A percentile compares a stretch with the other conserved stretches of the same genome.
phyloP scores from a whole-genome alignment of 2,113 vertebrate genomes.

The Rallus limicola region DNA sequence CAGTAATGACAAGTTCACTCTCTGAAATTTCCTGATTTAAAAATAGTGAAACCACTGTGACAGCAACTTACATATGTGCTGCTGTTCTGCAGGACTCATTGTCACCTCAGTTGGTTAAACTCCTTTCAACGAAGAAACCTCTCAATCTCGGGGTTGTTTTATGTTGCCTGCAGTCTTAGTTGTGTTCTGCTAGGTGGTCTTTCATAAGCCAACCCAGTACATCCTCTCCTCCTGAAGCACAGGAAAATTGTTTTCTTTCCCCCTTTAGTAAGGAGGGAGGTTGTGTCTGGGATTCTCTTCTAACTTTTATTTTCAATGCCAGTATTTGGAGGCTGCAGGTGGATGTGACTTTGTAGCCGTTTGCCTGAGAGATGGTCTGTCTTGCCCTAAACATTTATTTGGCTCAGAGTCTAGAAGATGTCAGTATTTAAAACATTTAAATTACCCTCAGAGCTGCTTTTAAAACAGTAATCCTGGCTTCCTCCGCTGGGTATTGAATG shows the following conservation, averaged over 20 bases:
- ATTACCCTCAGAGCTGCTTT: slow-evolving; percentile 17
- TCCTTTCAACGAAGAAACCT: not conserved
- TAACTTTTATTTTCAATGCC: not conserved
- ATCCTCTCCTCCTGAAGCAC: not conserved
- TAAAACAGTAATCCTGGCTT: slow-evolving; percentile 50
- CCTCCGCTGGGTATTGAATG: slow-evolving; percentile 35
- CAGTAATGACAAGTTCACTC: not conserved
- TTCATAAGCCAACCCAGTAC: not conserved
- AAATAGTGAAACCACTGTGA: not conserved
- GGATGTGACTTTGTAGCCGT: not conserved
- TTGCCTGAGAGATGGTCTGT: not conserved
- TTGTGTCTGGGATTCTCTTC: not conserved
- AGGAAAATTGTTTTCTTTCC: not conserved
- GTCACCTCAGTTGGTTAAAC: not conserved
- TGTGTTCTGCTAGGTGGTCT: not conserved
- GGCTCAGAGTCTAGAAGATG: not conserved
- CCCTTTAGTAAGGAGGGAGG: not conserved
- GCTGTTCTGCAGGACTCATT: not conserved
- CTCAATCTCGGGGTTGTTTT: not conserved
- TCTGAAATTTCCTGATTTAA: not conserved
- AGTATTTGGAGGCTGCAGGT: not conserved
- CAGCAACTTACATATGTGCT: not conserved
- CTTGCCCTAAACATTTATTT: not conserved
- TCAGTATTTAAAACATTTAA: slow-evolving; percentile 20
- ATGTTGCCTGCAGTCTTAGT: not conserved